Base-by-base conservation (phyloP, 2,888 invertebrate genomes). In the Calliphora vomitoria region DNA sequence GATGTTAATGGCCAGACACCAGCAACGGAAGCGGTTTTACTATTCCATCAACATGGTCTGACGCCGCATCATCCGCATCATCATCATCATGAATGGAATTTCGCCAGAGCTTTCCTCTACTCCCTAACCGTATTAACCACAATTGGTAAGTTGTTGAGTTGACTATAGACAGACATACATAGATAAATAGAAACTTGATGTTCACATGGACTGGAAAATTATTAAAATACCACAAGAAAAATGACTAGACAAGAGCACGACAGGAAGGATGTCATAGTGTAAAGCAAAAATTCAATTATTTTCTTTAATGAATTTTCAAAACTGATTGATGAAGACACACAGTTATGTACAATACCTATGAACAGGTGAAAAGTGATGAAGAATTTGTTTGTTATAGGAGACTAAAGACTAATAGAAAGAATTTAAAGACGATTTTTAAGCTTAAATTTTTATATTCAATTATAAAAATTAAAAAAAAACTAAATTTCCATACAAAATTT, bases 91-190 rank as follows among this genome's bases (percentile, higher is more conserved):
- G 97, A 97, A 93, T 98, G 97, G 97, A 97, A 97, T 93, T 96
- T 97, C 93, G 97, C 97, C 80, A 96, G 97, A 91, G 98, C 98
- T 79, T 98, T 99, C 94, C 96, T 99, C 91, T 99, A 98, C 94
- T 98, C 98, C 31, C 95, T 99, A 90, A 98, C 98, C 53, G 98
- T 99, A 89, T 95, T 99, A 91, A 98, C 98, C 72, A 98, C 97
- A 87, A 97, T 97, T 93, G 97, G 97, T 97, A 93, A 96, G 96
- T 89, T 64, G 8, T 31, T 64, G 13, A 11, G 20, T 53, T 53
- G 18, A 38, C 4, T 8, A 11, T 11, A 44, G 10, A 10, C 44
- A 11, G 10, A 44, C 44, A 10, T 4, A 41, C 41, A 41, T 35
- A 35, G 35, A 35, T 35, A 35, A 35, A 35, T 4, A 35, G 35